Percentiles rank a stretch among this genome's conserved stretches.
Evolutionary conservation across 2,888 invertebrate genomes (phyloP).

Genomic region (Polydrusus cervinus): DNA sequence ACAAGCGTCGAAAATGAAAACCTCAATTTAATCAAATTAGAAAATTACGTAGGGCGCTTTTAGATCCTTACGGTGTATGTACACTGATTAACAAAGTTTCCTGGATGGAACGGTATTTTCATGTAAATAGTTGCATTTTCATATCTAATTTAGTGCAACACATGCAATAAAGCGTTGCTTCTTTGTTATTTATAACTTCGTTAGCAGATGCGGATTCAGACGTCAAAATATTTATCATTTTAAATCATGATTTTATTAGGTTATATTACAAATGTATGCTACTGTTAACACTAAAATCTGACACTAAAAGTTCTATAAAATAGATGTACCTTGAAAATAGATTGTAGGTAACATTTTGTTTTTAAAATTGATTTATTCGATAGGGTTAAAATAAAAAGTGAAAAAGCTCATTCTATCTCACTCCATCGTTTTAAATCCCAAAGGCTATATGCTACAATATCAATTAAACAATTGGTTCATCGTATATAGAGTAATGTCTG

Average conservation of each 20-base stretch:
- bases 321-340: too few relatives aligned
- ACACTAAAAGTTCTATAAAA: too few relatives aligned
- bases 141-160: conserved; percentile 56
- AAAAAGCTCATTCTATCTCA: too few relatives aligned
- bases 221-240: conserved; percentile 8
- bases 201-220: conserved; percentile 32
- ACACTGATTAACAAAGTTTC: conserved; percentile 63
- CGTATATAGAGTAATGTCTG: too few relatives aligned
- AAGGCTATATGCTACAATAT: too few relatives aligned
- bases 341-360: too few relatives aligned
- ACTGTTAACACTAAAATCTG: not conserved
- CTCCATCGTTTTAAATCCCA: too few relatives aligned
- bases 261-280: not conserved
- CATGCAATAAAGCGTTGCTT: conserved; percentile 58
- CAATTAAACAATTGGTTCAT: too few relatives aligned
- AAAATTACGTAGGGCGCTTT: conserved; percentile 46
- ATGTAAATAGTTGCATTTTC: conserved; percentile 63
- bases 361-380: too few relatives aligned
- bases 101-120: conserved; percentile 59
- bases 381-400: too few relatives aligned
- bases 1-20: conserved; percentile 18
- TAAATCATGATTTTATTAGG: not conserved
- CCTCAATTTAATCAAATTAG: conserved; percentile 55
- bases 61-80: conserved; percentile 45
- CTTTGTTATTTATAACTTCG: conserved; percentile 47